Evolutionary conservation across 2,888 invertebrate genomes (phyloP).

Genomic region (Aleiodes alternator): DNA sequence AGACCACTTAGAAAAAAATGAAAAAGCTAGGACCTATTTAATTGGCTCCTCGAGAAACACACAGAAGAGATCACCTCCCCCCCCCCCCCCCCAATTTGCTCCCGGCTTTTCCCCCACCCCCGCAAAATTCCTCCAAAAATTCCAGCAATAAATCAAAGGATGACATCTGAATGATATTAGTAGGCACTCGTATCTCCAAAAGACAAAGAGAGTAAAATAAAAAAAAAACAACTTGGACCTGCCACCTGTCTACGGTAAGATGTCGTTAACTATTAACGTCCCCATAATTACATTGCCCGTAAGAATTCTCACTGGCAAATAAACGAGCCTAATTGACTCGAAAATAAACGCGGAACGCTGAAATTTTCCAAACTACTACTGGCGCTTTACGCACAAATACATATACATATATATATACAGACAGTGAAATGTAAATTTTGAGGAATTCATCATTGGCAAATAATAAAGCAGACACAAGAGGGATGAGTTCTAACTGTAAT

Average conservation of each 20-base stretch:
- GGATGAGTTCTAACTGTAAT: constrained; percentile 20
- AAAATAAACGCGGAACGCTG: constrained; percentile 69
- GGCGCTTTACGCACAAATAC: constrained; percentile 35
- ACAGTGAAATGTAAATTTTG: constrained; percentile 1
- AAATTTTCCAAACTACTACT: background rate
- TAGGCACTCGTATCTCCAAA: background rate
- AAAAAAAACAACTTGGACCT: background rate
- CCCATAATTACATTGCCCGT: constrained; percentile 69
- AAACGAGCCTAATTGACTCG: constrained; percentile 74
- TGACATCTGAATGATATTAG: constrained; percentile 29
- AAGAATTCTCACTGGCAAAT: constrained; percentile 68
- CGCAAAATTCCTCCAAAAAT: background rate
- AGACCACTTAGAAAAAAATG: constrained; percentile 31
- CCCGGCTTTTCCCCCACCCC: background rate
- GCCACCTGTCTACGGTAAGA: constrained; percentile 71
- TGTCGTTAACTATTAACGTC: constrained; percentile 73
- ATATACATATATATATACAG: constrained; percentile 12
- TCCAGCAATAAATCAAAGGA: constrained; percentile 24
- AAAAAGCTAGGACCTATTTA: constrained; percentile 15
- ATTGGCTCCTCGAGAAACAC: constrained; percentile 11
- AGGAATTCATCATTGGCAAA: constrained; percentile 10
- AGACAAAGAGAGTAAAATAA: no score
- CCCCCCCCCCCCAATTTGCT: background rate
- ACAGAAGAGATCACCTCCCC: background rate
- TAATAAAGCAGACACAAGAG: background rate